Base-by-base conservation (phyloP, 2,888 invertebrate species). In the Temnothorax unifasciatus region DNA sequence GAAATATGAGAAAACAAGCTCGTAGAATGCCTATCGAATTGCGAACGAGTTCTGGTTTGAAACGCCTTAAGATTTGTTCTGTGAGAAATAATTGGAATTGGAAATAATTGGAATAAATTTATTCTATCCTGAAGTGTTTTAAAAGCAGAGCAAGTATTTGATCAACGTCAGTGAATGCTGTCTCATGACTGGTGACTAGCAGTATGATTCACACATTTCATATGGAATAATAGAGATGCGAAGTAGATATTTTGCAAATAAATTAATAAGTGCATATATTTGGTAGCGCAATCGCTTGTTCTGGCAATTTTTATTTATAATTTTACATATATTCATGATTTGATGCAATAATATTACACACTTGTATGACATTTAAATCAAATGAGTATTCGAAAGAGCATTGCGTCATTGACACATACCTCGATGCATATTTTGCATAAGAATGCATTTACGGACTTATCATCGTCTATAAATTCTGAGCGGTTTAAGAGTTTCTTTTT, bases 1-100 rank as follows among this genome's bases (percentile, higher is more conserved):
- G 95, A 54, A 96, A 96, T 89, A 88, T 88, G 90, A 90, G n/a
- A 73, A 86, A 87, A 88, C 85, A 87, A 66, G 66, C 47, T 81
- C 76, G 59, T 86, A 85, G 86, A 88, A 82, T 73, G 71, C 76
- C 47, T 44, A 41, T 63, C 47, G 66, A 84, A 88, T 84, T 54
- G 61, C 57, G 38, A 38, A 21, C 21, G 25, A 79, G 47, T 66
- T 68, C 18, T 54, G 47, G 21, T 13, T 47, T 9, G 38, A 21
- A 44, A 59, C 2, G 29, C 29, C 8, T 21, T n/a, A n/a, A 11
- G 11, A 59, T 21, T 66, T 44, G 29, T 44, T 44, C 8, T 21
- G 18, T 59, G 34, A 9, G 18, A 69, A 57, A 34, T 5, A n/a
- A 66, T 25, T 25, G 25, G 1, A 25, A 25, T 25, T 25, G 18